These are phyloP conservation scores for Sinosuthora webbiana DNA, from an alignment of 2,113 vertebrate species.

Conservation along the genomic window DNA sequence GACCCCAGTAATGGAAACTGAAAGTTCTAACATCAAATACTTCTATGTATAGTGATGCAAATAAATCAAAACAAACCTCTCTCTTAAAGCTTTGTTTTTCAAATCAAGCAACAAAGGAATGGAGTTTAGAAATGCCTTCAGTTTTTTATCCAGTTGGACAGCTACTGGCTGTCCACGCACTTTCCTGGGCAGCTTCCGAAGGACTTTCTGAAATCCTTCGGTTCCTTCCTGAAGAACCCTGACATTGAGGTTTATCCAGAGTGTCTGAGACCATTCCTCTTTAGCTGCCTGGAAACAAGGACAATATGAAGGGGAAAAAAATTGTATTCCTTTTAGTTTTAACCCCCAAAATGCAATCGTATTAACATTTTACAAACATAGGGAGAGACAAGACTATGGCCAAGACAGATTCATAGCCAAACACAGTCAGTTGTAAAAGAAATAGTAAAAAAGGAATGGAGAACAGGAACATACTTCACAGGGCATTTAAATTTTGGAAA, in stretches of 20 bases:
- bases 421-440: background rate
- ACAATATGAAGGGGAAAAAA: background rate
- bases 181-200: slow-evolving; percentile 82
- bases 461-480: background rate
- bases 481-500: background rate
- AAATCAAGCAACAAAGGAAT: slow-evolving; percentile 91
- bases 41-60: background rate
- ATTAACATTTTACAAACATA: background rate
- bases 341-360: background rate
- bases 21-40: background rate
- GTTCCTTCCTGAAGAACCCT: slow-evolving; percentile 88
- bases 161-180: slow-evolving; percentile 78
- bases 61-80: slow-evolving; percentile 77
- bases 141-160: slow-evolving; percentile 80
- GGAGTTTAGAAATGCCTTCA: slow-evolving; percentile 93
- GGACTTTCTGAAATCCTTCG: slow-evolving; percentile 79
- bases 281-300: slow-evolving; percentile 79
- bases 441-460: background rate
- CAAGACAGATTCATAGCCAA: background rate
- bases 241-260: slow-evolving; percentile 90
- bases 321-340: background rate
- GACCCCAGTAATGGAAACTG: background rate
- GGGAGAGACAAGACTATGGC: background rate
- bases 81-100: slow-evolving; percentile 92
- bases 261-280: slow-evolving; percentile 89